Base-by-base conservation (phyloP, 2,888 invertebrate species). In the Drosophila prostipennis region DNA sequence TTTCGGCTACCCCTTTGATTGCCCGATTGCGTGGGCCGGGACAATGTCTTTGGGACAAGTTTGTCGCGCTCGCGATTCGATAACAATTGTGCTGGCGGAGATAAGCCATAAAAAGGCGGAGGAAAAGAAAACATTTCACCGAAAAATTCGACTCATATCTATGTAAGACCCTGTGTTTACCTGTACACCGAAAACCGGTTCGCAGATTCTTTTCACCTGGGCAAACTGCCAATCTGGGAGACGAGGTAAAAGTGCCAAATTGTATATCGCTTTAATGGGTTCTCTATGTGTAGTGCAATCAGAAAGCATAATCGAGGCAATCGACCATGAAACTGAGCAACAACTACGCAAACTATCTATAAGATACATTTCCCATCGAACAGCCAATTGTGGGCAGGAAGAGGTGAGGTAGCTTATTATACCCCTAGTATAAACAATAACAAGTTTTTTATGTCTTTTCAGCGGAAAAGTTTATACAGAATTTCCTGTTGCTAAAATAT, bases 231-330 rank as follows among this genome's bases (percentile, higher is more conserved):
- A 63, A 49, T 43, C 60, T 52, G 53, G 29, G 37, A 39, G 56
- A 51, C 72, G 59, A 68, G 72, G 69, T 72, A 77, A 78, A 86
- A 80, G 86, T 82, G 83, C 67, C 78, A 80, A 80, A 83, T 58
- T 69, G 57, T 68, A 58, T 53, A 79, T 77, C 58, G 65, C 57
- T 65, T 63, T 75, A 75, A 77, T 82, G 63, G 65, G 56, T 37
- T 52, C 34, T 32, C 23, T 54, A 19, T 26, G 37, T 65, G 49
- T 74, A 65, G 36, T 81, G 79, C 77, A 81, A 82, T 77, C 78
- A 64, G 56, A 77, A 80, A 73, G 61, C 80, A 80, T 84, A 80
- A 81, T 76, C 81, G 79, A 74, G 71, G 58, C 80, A 81, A 80
- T 80, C 79, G 85, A 77, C 79, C 85, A 79, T 80, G 77, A 84